Base-by-base conservation (phyloP, 2,113 vertebrate species). In the Hippocampus comes region DNA sequence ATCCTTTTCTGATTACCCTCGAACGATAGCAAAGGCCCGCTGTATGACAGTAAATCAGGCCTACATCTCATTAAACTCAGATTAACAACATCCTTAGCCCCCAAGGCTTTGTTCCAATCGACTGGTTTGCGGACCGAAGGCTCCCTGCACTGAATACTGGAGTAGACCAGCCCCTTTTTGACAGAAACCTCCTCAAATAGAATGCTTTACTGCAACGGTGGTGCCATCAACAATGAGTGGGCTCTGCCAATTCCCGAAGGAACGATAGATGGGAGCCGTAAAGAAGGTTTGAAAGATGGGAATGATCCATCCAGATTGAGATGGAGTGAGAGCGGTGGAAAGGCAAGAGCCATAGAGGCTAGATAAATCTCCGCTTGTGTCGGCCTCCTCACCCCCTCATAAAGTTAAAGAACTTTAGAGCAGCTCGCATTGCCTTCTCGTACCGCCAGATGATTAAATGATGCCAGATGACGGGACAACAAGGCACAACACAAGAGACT, bases 281-380 rank as follows among this genome's bases (percentile, higher is more conserved):
- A 91, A 90, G 88, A 90, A 90, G 80, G 77, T 86, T 89, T 89
- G 88, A 87, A 87, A 82, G 85, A 87, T 73, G 81, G 81, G 78
- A 79, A 87, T 83, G 86, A 85, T 80, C 80, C 77, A 85, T 80
- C 80, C 77, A 68, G 77, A 88, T 84, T 79, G 78, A 71, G 78
- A 76, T 79, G 76, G 78, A 59, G 78, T 63, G 66, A 2, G 61
- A 21, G 51, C 5, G 12, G 56, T 27, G 72, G 65, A 67, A 71
- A 60, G 63, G 74, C 46, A 80, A 70, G 82, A 84, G 74, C 60
- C 72, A 79, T 79, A 56, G 82, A 25, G 43, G 71, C 70, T 79
- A 67, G 82, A 86, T 84, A 85, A 82, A 88, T 86, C 79, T 59
- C 59, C 9, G 17, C 27, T 79, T 43, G n/a, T 66, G 21, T 65